Percentiles rank a stretch among this genome's conserved stretches.
Evolutionary conservation across 1,140 invertebrate genomes (phyloP).

Genomic region (Acyrthosiphon pisum): DNA sequence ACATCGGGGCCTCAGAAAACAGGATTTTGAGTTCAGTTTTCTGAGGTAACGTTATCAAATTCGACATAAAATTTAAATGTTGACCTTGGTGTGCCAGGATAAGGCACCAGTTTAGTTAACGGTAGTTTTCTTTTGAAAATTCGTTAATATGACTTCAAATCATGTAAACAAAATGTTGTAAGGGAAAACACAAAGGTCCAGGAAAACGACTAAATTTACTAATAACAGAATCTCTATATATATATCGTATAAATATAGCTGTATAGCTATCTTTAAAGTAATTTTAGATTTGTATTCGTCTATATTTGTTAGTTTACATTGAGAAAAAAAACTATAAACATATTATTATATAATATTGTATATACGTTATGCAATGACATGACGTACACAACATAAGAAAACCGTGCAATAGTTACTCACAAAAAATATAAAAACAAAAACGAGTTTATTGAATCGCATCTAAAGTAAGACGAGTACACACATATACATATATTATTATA

Average conservation of each 20-base stretch:
- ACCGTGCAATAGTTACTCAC: background rate
- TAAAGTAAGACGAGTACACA: background rate
- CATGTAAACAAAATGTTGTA: background rate
- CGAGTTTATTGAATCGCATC: background rate
- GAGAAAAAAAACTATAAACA: background rate
- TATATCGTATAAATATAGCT: too few relatives aligned
- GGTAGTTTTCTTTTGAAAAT: background rate
- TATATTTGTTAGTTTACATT: background rate
- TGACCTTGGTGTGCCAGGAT: background rate
- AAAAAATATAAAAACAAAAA: background rate
- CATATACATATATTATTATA: constrained; percentile 14
- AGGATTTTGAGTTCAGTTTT: background rate
- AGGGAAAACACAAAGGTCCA: too few relatives aligned
- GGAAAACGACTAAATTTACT: too few relatives aligned
- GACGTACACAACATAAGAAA: background rate
- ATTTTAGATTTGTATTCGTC: background rate
- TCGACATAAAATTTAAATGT: background rate
- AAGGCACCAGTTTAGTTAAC: background rate
- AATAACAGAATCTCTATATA: too few relatives aligned
- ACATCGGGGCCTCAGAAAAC: background rate
- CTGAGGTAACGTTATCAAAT: too few relatives aligned
- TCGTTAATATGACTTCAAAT: background rate
- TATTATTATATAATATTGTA: background rate
- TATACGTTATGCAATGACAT: background rate
- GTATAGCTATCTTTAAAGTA: background rate